Evolutionary conservation across 1,140 invertebrate species (phyloP).

Genomic region (Heliconius hewitsoni): DNA sequence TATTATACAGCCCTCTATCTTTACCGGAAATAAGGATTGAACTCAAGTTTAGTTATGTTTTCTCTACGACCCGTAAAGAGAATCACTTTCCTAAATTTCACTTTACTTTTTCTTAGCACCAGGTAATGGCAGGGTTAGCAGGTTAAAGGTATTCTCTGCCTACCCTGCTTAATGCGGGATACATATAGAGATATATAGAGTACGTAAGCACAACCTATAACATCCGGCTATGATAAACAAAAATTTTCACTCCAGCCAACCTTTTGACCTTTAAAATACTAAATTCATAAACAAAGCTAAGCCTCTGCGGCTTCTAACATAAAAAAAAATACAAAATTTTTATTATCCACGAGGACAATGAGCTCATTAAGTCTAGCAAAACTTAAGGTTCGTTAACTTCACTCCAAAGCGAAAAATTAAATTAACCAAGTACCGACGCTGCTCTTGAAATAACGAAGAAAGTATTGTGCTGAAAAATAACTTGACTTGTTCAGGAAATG

Average conservation of each 20-base stretch:
- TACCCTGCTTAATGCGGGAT: no score
- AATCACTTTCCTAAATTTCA: no score
- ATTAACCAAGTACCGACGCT: conserved; percentile 24
- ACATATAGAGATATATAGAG: background rate
- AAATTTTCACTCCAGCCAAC: background rate
- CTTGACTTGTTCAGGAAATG: background rate
- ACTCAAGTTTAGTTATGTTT: no score
- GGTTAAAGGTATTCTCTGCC: no score
- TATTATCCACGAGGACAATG: conserved; percentile 17
- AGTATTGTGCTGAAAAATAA: conserved; percentile 9
- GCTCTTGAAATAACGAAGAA: conserved; percentile 19
- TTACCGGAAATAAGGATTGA: no score
- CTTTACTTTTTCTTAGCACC: no score
- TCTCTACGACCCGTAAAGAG: no score
- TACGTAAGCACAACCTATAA: background rate
- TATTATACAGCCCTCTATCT: no score
- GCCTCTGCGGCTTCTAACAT: conserved; percentile 9
- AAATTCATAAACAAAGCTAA: background rate
- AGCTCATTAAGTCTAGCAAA: conserved; percentile 19
- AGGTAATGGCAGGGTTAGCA: no score
- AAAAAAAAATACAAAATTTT: conserved; percentile 14
- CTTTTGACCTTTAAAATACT: background rate
- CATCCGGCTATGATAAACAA: background rate
- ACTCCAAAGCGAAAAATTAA: conserved; percentile 33
- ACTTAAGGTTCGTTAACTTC: conserved; percentile 34